Evolutionary conservation across 2,888 invertebrate genomes (phyloP), one percentile per base, ranked within the genome.

Genomic region (Halictus ligatus): DNA sequence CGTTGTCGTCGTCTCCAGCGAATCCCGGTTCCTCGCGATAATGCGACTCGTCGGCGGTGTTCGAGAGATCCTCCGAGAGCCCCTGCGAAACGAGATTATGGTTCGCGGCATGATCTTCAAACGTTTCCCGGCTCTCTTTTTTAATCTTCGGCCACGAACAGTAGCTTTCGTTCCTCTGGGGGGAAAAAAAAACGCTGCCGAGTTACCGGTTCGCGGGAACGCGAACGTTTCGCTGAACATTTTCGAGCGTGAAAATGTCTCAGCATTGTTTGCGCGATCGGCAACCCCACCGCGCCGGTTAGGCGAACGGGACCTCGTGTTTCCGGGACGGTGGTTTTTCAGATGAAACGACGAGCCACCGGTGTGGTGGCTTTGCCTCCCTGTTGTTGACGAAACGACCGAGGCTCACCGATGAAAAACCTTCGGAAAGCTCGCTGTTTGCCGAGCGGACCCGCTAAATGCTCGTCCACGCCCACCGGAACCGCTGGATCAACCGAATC

Each of bases 231-330:
- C 15, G 25, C 12, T 64, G 64, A 15, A 48, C 13, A 35, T 69
- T 69, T 43, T n/a, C 5, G 69, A 35, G 69, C 67, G 69, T n/a
- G 46, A 43, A 48, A 72, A 48, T 46, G 25, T 60, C 60, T 46
- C 72, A 25, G 46, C 72, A n/a, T 46, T 69, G 69, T 69, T 69
- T 35, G 67, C 40, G 64, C 64, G 64, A 69, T 69, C 35, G 40
- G 40, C 10, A 18, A 69, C 8, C 21, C 35, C 10, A 35, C 8
- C 21, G 54, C n/a, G 54, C 54, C 21, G 54, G 67, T 69, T 69
- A 35, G 21, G 40, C 40, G 43, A 69, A 69, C 69, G 40, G 40
- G 21, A 18, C 35, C 21, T 35, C n/a, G 69, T 69, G 69, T 69
- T 69, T 69, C 69, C 40, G 12, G 69, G 12, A 21, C 43, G 35